Evolutionary conservation across 2,797 vertebrate genomes (phyloP).

Genomic region (Ptychobarbus kaznakovi): DNA sequence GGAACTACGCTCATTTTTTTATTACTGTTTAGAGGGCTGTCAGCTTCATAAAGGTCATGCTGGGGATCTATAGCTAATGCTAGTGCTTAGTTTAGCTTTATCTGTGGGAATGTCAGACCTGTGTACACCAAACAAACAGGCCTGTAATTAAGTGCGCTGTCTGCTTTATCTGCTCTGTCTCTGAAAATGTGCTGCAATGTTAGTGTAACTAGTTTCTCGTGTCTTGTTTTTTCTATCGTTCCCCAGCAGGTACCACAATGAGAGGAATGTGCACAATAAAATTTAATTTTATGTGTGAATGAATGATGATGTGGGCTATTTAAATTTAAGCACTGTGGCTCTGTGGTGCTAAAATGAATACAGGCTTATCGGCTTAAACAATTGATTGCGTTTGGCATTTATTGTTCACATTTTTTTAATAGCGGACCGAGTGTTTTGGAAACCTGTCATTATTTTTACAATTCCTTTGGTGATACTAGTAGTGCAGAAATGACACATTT

Average conservation of each 20-base stretch:
- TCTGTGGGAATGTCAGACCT: constrained; percentile 34
- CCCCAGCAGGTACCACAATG: neutral
- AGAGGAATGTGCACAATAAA: neutral
- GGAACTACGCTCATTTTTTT: constrained; percentile 41
- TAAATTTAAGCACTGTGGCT: neutral
- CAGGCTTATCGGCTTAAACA: neutral
- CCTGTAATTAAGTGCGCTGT: constrained; percentile 34
- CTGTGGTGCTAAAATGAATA: neutral
- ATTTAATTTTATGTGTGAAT: neutral
- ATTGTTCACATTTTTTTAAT: neutral
- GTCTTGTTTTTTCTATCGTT: neutral
- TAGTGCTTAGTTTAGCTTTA: constrained; percentile 8
- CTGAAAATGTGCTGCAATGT: neutral
- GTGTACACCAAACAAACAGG: constrained; percentile 15
- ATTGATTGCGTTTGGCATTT: neutral
- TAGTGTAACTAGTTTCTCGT: neutral
- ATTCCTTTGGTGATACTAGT: too few species aligned
- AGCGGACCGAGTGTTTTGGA: neutral
- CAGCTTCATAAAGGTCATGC: constrained; percentile 53
- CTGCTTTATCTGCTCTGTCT: constrained; percentile 17
- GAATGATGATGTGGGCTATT: neutral
- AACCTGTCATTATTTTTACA: neutral
- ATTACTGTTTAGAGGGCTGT: constrained; percentile 47
- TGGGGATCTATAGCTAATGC: constrained; percentile 29
- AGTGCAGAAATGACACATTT: neutral